Percentiles rank a stretch among this genome's conserved stretches.
Evolutionary conservation across 2,888 invertebrate species (phyloP).

Genomic region (Clitarchus hookeri): DNA sequence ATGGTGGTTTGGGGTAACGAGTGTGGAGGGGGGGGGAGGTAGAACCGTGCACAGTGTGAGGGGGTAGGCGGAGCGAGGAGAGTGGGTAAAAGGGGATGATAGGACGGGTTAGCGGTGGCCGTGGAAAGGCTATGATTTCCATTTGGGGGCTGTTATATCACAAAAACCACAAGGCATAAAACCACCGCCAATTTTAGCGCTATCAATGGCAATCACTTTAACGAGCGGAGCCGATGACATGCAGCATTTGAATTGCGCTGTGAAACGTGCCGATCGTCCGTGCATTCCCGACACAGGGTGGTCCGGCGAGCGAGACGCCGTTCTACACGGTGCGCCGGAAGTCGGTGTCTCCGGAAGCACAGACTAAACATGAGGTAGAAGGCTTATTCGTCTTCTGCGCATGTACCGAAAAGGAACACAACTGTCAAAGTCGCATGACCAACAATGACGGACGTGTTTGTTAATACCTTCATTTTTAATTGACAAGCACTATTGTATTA

Average conservation of each 20-base stretch:
- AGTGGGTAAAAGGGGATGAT: background rate
- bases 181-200: slow-evolving; percentile 39
- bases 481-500: too few species aligned
- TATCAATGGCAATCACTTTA: slow-evolving; percentile 43
- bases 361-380: too few species aligned
- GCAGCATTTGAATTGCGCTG: slow-evolving; percentile 41
- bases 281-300: background rate
- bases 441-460: too few species aligned
- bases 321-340: background rate
- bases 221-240: slow-evolving; percentile 38
- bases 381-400: too few species aligned
- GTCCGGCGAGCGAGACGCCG: background rate
- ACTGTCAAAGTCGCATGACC: too few species aligned
- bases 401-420: too few species aligned
- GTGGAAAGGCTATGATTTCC: slow-evolving; percentile 27
- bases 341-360: too few species aligned
- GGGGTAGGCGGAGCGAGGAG: slow-evolving; percentile 10
- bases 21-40: too few species aligned
- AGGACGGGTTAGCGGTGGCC: slow-evolving; percentile 23
- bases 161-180: slow-evolving; percentile 39
- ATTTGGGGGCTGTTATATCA: slow-evolving; percentile 29
- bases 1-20: background rate
- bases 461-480: too few species aligned
- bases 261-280: slow-evolving; percentile 39
- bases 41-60: too few species aligned